Conservation (phyloP, 2,797 vertebrate species). For the Neostethus bicornis region DNA sequence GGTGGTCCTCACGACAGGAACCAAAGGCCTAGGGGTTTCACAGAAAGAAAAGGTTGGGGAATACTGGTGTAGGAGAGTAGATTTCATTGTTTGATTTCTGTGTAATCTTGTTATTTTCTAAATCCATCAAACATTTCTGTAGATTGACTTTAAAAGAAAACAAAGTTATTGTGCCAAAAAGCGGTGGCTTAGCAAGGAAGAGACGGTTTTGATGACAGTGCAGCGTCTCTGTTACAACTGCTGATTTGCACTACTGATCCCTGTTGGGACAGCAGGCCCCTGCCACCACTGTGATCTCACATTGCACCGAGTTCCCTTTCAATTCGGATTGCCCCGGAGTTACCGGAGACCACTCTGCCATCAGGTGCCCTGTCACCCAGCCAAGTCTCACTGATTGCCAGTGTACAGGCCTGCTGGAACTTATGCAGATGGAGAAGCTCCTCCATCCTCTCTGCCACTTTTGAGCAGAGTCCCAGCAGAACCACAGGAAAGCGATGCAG, state of each 20-base stretch:
- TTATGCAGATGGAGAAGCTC: conserved; percentile 63
- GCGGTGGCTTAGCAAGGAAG: conserved; percentile 27
- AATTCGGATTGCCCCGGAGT: conserved; percentile 58
- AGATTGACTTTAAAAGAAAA: conserved; percentile 36
- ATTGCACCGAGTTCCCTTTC: conserved; percentile 32
- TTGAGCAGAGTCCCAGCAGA: conserved; percentile 40
- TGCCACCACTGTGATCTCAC: conserved; percentile 32
- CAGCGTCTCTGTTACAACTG: conserved; percentile 56
- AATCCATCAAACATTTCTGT: conserved; percentile 25
- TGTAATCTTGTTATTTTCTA: not conserved
- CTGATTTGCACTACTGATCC: conserved; percentile 64
- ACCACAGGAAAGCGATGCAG: conserved; percentile 25
- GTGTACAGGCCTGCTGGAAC: conserved; percentile 46
- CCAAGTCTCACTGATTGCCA: conserved; percentile 66
- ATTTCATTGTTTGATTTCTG: conserved; percentile 1
- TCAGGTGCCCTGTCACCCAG: conserved; percentile 70
- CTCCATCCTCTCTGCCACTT: conserved; percentile 54
- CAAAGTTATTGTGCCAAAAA: conserved; percentile 26
- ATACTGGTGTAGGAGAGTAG: too few relatives aligned
- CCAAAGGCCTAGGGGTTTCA: too few relatives aligned
- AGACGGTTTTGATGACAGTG: conserved; percentile 35
- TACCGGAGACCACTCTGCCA: conserved; percentile 67
- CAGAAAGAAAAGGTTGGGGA: too few relatives aligned
- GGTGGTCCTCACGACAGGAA: too few relatives aligned
- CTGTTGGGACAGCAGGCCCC: conserved; percentile 59